Conservation (phyloP, 1,140 invertebrate genomes). For the Calliphora vicina region DNA sequence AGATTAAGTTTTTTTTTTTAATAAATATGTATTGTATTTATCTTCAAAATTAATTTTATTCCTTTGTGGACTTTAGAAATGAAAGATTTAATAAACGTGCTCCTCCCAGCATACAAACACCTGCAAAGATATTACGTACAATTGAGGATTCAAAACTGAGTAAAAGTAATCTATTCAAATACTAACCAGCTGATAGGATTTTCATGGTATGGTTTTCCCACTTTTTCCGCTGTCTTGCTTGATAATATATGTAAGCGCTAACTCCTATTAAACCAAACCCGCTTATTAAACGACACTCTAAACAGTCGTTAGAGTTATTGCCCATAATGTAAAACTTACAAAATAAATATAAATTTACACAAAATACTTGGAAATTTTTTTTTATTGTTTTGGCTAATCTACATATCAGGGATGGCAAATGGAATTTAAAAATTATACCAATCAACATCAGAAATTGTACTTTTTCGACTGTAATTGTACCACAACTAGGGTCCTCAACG, state of each 20-base stretch:
- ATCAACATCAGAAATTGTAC: no score
- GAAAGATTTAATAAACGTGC: conserved; percentile 34
- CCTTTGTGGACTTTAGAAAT: conserved; percentile 33
- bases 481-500: no score
- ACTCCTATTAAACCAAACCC: conserved; percentile 43
- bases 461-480: no score
- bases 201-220: conserved; percentile 35
- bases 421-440: no score
- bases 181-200: conserved; percentile 30
- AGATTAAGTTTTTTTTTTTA: conserved; percentile 9
- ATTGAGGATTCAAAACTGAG: not conserved
- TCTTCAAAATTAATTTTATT: not conserved
- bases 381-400: no score
- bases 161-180: not conserved
- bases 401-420: no score
- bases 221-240: conserved; percentile 37
- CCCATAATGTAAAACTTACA: not conserved
- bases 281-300: conserved; percentile 41
- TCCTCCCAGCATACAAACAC: conserved; percentile 21
- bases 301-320: conserved; percentile 38
- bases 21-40: not conserved
- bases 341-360: not conserved
- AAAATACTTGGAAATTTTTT: no score
- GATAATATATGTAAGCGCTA: conserved; percentile 39
- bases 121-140: conserved; percentile 19